A percentile compares a stretch with the other conserved stretches of the same genome.
Evolutionary conservation across 2,797 vertebrate genomes (phyloP).

Genomic region (Anomalospiza imberbis): DNA sequence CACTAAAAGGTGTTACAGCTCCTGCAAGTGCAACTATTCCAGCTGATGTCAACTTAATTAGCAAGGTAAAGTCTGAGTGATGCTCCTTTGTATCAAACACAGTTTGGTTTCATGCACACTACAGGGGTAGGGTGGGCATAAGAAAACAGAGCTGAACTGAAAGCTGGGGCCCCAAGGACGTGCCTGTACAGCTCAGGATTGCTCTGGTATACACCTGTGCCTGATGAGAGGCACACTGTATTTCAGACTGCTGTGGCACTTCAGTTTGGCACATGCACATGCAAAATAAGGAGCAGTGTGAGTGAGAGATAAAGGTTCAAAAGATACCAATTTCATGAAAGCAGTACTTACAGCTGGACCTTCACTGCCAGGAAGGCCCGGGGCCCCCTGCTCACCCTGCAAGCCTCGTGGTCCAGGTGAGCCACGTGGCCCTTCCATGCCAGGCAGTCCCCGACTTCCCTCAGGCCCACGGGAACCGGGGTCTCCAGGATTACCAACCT

Average conservation of each 20-base stretch:
- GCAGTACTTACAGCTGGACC: slow-evolving; percentile 86
- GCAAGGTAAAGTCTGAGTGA: neutral
- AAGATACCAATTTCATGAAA: neutral
- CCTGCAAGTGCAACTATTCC: neutral
- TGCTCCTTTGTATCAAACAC: accelerated
- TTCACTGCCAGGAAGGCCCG: slow-evolving; percentile 88
- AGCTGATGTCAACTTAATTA: neutral
- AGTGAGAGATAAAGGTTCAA: neutral
- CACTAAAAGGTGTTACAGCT: neutral
- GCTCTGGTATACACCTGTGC: neutral
- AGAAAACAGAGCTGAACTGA: neutral
- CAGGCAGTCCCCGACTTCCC: slow-evolving; percentile 88
- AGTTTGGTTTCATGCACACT: neutral
- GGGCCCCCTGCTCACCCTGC: slow-evolving; percentile 90
- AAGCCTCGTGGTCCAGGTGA: slow-evolving; percentile 88
- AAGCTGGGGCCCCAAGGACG: neutral
- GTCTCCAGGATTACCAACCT: slow-evolving; percentile 90
- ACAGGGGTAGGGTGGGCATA: accelerated
- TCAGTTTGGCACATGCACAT: accelerated
- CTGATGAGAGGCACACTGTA: neutral
- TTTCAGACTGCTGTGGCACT: neutral
- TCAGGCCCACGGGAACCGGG: slow-evolving; percentile 87
- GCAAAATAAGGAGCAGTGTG: neutral
- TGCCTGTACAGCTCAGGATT: neutral
- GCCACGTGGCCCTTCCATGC: slow-evolving; percentile 88